A percentile compares a stretch with the other conserved stretches of the same genome.
These are phyloP conservation scores for Ophioninae sp. DNA, from an alignment of 2,888 invertebrate species.

Conservation along the genomic window DNA sequence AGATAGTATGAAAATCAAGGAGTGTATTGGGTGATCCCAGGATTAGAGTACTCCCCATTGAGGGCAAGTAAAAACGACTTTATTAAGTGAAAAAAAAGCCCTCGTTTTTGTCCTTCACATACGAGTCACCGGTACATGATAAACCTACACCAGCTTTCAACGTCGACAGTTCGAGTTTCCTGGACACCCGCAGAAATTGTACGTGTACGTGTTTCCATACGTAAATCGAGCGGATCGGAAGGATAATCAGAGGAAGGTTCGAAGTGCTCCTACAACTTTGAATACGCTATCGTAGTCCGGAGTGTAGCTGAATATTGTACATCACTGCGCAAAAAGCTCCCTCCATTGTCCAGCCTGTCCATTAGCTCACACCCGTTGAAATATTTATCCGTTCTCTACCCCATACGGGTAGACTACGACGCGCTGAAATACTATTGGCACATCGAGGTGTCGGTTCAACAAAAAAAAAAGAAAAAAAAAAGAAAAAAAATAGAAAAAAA, in stretches of 20 bases:
- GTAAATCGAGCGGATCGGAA: not conserved
- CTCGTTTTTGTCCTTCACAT: not conserved
- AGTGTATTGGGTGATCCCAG: not conserved
- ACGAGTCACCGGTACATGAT: not conserved
- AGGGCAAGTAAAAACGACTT: slow-evolving; percentile 1
- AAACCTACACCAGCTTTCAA: not conserved
- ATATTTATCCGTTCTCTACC: slow-evolving; percentile 68
- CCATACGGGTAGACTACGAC: slow-evolving; percentile 57
- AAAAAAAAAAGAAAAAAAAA: not conserved
- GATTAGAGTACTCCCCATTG: not conserved
- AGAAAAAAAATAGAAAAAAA: not conserved
- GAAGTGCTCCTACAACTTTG: slow-evolving; percentile 38
- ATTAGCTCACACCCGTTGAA: slow-evolving; percentile 62
- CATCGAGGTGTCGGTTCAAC: slow-evolving; percentile 9
- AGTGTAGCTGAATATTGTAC: slow-evolving; percentile 1
- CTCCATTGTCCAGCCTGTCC: slow-evolving; percentile 38
- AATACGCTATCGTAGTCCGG: slow-evolving; percentile 12
- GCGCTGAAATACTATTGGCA: not conserved
- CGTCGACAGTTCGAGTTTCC: not conserved
- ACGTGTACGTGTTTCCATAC: not conserved
- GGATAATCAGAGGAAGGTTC: slow-evolving; percentile 44
- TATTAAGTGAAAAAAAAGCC: not conserved
- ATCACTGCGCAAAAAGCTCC: slow-evolving; percentile 14
- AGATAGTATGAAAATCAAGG: not conserved
- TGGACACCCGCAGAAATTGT: too few species aligned